Evolutionary conservation across 1,140 invertebrate species (phyloP), one percentile per base, ranked within the genome.

Genomic region (Hyphantria cunea): DNA sequence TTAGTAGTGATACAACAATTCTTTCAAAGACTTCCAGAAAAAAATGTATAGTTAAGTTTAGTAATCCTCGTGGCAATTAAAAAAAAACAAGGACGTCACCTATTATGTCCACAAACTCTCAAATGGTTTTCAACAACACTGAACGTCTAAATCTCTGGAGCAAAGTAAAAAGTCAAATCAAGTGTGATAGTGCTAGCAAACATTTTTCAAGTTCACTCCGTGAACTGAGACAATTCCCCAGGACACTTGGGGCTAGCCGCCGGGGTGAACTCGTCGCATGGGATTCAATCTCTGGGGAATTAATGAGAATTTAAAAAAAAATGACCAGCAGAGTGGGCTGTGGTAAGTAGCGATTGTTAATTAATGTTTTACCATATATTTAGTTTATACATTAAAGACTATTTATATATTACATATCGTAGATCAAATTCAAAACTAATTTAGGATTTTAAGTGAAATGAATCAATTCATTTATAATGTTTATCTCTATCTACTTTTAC

Each of bases 271-370:
- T 13, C 67, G 77, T 68, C 84, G 78, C 84, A 70, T 81, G 86
- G 86, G 86, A 88, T 86, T 90, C 82, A 90, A 90, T 90, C 85
- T 88, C 86, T 78, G 53, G 85, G 85, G 87, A 90, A 90, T 90
- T 88, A 61, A 56, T 69, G 52, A 44, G 67, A 69, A 59, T 39
- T 73, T 74, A 88, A 87, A 89, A 83, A 76, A 85, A 87, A 84
- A 75, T 54, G 41, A 41, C 42, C 8, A 37, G 0, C 32, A 17
- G 34, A 33, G n/a, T 9, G 39, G 32, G 17, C 0, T 37, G 37
- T 11, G 42, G 52, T 32, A 11, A 17, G 8, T 7, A 31, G 10
- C 13, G 41, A 25, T 14, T 25, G 5, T 25, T 5, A 25, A 25
- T 25, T 25, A 25, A 25, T 3, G 17, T 25, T 25, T n/a, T 25